Evolutionary conservation across 2,888 invertebrate species (phyloP).

Genomic region (Idaea straminata): DNA sequence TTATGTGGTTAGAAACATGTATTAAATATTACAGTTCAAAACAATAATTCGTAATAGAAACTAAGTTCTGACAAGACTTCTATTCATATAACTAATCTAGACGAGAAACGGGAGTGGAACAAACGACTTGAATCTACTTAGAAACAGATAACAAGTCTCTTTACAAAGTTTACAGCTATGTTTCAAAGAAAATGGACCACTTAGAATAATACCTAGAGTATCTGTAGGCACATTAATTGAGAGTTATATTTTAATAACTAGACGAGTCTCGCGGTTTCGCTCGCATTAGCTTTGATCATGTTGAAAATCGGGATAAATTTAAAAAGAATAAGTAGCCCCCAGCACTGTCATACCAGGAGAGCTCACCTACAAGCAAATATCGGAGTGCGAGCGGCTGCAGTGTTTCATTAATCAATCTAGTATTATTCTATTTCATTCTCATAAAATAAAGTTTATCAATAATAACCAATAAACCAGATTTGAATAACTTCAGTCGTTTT

Average conservation of each 20-base stretch:
- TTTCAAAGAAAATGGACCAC: neutral
- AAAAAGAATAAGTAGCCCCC: no score
- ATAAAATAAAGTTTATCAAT: no score
- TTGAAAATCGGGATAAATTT: no score
- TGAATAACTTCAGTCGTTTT: no score
- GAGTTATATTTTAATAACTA: neutral
- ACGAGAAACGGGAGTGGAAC: neutral
- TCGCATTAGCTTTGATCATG: no score
- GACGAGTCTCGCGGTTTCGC: neutral
- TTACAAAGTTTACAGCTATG: neutral
- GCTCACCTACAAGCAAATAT: no score
- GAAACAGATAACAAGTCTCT: slow-evolving; percentile 1
- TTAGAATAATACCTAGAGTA: neutral
- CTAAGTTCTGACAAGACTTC: neutral
- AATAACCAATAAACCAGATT: no score
- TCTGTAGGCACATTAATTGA: neutral
- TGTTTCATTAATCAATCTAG: no score
- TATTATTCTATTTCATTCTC: no score
- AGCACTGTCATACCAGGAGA: no score
- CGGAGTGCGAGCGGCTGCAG: no score
- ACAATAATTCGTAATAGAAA: neutral
- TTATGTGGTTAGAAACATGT: no score
- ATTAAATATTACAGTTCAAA: neutral
- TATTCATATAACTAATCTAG: neutral
- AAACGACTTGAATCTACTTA: neutral